Conservation (phyloP, 2,888 invertebrate genomes). For the Chloroclysta siterata region DNA sequence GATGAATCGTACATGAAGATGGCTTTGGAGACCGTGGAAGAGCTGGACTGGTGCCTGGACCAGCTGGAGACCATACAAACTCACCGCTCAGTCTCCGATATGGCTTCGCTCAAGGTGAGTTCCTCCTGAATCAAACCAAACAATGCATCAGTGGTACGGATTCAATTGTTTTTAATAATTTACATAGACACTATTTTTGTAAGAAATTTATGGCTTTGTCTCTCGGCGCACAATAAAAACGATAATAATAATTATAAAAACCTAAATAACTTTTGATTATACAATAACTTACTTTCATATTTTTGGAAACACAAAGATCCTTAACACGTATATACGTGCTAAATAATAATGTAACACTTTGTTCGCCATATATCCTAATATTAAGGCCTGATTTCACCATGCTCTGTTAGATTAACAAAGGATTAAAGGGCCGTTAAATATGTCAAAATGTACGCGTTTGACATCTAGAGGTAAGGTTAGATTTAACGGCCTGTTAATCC, state of each 20-base stretch:
- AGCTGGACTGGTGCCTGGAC: slow-evolving; percentile 99
- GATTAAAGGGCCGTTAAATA: too few species aligned
- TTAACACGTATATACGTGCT: too few species aligned
- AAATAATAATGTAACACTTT: too few species aligned
- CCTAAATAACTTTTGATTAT: background rate
- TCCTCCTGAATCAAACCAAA: slow-evolving; percentile 10
- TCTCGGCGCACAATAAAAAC: slow-evolving; percentile 19
- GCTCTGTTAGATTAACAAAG: too few species aligned
- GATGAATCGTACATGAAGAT: slow-evolving; percentile 97
- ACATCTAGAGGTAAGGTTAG: too few species aligned
- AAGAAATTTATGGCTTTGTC: slow-evolving; percentile 16
- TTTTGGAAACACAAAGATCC: too few species aligned
- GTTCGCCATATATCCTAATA: too few species aligned
- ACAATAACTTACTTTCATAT: too few species aligned
- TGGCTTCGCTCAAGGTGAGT: slow-evolving; percentile 99
- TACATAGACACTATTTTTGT: background rate
- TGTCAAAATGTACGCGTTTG: too few species aligned
- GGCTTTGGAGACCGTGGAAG: slow-evolving; percentile 98
- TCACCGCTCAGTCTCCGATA: slow-evolving; percentile 99
- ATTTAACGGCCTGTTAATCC: too few species aligned
- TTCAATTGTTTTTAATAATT: background rate
- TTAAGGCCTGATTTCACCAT: too few species aligned
- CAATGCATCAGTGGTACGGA: slow-evolving; percentile 3
- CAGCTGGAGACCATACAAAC: slow-evolving; percentile 99
- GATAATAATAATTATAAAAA: background rate